Evolutionary conservation across 1,140 invertebrate genomes (phyloP).

Genomic region (Drosophila littoralis): DNA sequence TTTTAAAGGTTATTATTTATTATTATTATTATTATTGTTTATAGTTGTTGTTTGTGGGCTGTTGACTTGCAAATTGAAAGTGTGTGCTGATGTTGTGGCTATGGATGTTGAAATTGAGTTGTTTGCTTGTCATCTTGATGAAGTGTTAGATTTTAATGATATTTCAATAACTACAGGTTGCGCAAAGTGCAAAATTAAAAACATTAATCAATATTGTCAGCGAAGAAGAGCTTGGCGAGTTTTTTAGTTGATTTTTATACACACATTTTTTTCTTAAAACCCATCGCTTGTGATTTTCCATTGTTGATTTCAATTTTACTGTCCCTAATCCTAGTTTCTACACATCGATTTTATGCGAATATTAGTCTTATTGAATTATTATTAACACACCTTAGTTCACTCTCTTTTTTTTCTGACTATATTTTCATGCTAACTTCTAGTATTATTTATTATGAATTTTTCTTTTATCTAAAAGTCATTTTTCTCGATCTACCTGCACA

Average conservation of each 20-base stretch:
- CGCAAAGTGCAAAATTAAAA: neutral
- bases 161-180: neutral
- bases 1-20: slow-evolving; percentile 33
- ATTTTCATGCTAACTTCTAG: no score
- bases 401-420: no score
- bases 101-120: slow-evolving; percentile 52
- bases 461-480: no score
- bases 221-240: neutral
- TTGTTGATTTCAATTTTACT: no score
- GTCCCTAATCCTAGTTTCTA: no score
- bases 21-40: slow-evolving; percentile 46
- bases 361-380: no score
- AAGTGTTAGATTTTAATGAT: slow-evolving; percentile 22
- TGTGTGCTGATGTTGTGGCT: slow-evolving; percentile 20
- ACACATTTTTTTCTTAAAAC: neutral
- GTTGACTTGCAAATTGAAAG: slow-evolving; percentile 55
- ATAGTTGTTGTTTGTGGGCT: slow-evolving; percentile 47
- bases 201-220: neutral
- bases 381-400: no score
- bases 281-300: no score
- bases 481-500: no score
- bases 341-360: no score
- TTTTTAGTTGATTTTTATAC: neutral
- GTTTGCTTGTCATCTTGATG: slow-evolving; percentile 21
- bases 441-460: no score